Base-by-base conservation (phyloP, 2,888 invertebrate genomes). In the Pristionchus arcanus region DNA sequence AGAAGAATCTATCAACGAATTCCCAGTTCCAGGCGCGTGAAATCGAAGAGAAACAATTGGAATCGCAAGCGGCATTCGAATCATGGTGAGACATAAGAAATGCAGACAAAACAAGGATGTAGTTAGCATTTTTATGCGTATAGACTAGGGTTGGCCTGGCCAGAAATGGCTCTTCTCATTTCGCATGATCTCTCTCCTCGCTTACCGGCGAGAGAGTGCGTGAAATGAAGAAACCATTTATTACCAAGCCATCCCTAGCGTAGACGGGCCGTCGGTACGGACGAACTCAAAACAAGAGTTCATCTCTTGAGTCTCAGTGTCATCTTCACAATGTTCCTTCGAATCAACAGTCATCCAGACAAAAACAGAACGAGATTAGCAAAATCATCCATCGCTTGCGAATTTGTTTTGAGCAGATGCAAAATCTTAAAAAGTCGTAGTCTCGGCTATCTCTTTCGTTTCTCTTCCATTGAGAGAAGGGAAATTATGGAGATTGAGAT, bases 21-120 rank as follows among this genome's bases (percentile, higher is more conserved):
- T 37, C 19, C n/a, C 42, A 25, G 42, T 42, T 87, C 68, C 49
- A 88, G 87, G 87, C 87, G 7, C n/a, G 87, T 13, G 55, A 63
- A n/a, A 88, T 88, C n/a, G 87, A 88, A 74, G 53, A 74, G 4
- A 88, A 88, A 42, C 53, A 88, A 31, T 15, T 88, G 28, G 87
- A 88, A 34, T 11, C 55, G 5, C 87, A 88, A 55, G n/a, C 74
- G 2, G 87, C 74, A 11, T 53, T 88, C 34, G 87, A 88, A 55
- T n/a, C 71, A 19, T 88, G 87, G 87, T 88, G 31, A 28, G 55
- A 49, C 5, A 21, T 7, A 4, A n/a, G 25, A 25, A 25, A 63
- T 63, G 15, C 55, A 37, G 31, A 42, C 74, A 74, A 42, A 34
- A 74, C 37, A 74, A 74, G 0, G 63, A n/a, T 63, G 63, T 63